A percentile compares a stretch with the other conserved stretches of the same genome.
These are phyloP conservation scores for Himantopus leucocephalus DNA, from an alignment of 2,113 vertebrate species.

Conservation along the genomic window DNA sequence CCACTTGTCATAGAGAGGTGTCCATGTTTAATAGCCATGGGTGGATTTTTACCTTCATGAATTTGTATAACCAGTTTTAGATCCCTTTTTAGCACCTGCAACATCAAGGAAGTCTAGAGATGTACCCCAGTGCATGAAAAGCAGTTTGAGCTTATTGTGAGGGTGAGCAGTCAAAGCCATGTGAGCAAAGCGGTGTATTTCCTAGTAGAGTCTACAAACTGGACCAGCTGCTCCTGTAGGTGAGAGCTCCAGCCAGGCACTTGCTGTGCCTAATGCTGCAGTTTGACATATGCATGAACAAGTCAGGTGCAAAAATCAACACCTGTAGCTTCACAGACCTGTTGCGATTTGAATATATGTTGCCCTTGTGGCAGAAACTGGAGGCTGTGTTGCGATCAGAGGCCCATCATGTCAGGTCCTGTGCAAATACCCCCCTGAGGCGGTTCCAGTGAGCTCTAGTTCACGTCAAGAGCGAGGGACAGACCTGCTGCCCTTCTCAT, in stretches of 20 bases:
- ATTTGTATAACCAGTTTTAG: neutral
- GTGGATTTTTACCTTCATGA: neutral
- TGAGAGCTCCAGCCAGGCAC: neutral
- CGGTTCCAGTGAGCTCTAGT: neutral
- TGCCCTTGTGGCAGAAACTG: neutral
- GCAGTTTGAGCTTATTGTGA: neutral
- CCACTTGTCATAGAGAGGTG: neutral
- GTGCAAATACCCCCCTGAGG: neutral
- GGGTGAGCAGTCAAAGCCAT: neutral
- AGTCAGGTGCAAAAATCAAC: neutral
- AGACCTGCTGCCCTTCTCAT: neutral
- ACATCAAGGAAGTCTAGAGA: neutral
- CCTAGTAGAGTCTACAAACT: neutral
- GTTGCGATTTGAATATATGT: neutral
- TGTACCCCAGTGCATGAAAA: neutral
- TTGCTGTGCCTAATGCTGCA: neutral
- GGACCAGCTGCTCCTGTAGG: neutral
- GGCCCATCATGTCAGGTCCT: neutral
- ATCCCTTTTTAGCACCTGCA: neutral
- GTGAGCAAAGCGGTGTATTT: neutral
- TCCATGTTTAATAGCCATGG: neutral
- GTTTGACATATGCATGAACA: neutral
- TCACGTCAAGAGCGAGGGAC: accelerated
- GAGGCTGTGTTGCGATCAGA: neutral
- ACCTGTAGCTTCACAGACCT: neutral